Conservation (phyloP, 2,888 invertebrate genomes). For the Lithophane semibrunnea region DNA sequence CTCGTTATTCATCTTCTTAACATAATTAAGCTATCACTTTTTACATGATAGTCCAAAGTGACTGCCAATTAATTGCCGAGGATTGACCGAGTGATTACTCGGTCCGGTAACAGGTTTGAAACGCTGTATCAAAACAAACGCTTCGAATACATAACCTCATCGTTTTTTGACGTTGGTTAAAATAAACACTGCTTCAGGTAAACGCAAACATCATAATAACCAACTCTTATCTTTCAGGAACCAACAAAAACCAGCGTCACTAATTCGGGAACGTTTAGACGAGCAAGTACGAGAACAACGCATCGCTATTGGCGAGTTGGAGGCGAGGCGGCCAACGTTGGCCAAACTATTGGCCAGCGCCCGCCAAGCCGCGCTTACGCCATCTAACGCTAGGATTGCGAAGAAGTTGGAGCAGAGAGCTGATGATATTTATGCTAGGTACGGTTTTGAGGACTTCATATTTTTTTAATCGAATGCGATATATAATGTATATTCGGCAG, state of each 20-base stretch:
- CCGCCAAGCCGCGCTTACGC: constrained; percentile 94
- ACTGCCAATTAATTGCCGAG: background rate
- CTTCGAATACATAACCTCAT: background rate
- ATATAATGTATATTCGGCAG: no score
- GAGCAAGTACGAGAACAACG: constrained; percentile 97
- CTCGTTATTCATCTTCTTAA: no score
- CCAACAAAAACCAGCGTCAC: constrained; percentile 95
- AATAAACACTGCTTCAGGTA: background rate
- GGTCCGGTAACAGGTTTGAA: background rate
- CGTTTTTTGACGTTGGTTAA: background rate
- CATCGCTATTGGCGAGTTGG: constrained; percentile 95
- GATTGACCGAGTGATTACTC: background rate
- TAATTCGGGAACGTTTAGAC: constrained; percentile 96
- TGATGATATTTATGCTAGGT: constrained; percentile 94
- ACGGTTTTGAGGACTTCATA: no score
- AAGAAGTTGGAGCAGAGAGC: constrained; percentile 97
- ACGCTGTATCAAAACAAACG: background rate
- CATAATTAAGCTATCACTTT: background rate
- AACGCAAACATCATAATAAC: background rate
- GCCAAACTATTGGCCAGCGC: constrained; percentile 95
- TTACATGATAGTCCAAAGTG: background rate
- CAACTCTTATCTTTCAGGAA: constrained; percentile 79
- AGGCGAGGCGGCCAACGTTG: constrained; percentile 96
- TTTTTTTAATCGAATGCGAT: no score
- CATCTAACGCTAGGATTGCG: constrained; percentile 96